phyloP scores from a whole-genome alignment of 2,113 vertebrate genomes.

The Bufo gargarizans region DNA sequence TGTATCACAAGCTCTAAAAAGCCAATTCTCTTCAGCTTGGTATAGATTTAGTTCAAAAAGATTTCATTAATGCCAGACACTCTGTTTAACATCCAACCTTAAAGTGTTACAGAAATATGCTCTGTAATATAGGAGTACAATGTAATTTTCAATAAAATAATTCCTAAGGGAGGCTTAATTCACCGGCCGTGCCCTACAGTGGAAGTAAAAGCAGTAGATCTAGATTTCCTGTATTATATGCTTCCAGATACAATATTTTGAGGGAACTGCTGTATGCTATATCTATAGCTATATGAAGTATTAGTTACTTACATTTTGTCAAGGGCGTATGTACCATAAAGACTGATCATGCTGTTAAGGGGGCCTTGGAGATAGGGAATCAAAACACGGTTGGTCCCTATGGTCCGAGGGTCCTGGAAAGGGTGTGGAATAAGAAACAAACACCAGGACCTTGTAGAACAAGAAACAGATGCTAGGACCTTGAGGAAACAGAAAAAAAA shows the following conservation, averaged over 20 bases:
- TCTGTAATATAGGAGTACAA: slow-evolving; percentile 31
- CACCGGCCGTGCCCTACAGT: not conserved
- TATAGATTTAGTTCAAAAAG: slow-evolving; percentile 50
- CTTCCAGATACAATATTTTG: not conserved
- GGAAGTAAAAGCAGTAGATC: not conserved
- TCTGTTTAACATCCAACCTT: slow-evolving; percentile 47
- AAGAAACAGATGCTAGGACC: too few species aligned
- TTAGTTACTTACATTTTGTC: not conserved
- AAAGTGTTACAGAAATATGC: slow-evolving; percentile 43
- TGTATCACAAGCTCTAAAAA: slow-evolving; percentile 34
- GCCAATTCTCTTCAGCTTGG: slow-evolving; percentile 39
- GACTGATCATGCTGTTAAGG: not conserved
- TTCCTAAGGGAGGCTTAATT: slow-evolving; percentile 20
- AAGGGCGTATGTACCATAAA: too few species aligned
- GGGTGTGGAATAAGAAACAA: too few species aligned
- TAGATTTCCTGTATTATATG: not conserved
- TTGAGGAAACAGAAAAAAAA: too few species aligned
- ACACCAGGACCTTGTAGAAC: too few species aligned
- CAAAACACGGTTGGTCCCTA: too few species aligned
- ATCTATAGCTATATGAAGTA: not conserved
- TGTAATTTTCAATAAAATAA: slow-evolving; percentile 31
- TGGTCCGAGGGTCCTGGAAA: too few species aligned
- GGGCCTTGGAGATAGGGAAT: not conserved
- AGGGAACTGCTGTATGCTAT: not conserved
- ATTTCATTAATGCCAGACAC: slow-evolving; percentile 56